A percentile compares a stretch with the other conserved stretches of the same genome.
These are phyloP conservation scores for Brienomyrus longianalis DNA, from an alignment of 2,113 vertebrate species.

Conservation along the genomic window DNA sequence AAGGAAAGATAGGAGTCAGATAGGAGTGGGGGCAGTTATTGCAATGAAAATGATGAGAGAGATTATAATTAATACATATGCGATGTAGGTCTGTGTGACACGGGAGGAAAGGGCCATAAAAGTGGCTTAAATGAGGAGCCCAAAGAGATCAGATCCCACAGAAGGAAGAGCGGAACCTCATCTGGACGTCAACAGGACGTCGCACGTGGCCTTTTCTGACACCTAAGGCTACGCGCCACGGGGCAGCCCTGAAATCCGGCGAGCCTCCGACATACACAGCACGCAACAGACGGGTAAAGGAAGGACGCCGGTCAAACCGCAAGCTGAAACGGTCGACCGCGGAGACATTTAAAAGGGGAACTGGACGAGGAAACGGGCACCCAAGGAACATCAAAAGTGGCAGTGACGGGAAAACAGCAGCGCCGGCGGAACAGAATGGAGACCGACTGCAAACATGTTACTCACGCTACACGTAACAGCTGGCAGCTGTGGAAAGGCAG, in stretches of 20 bases:
- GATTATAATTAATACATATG: not conserved
- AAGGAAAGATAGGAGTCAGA: not conserved
- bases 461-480: not conserved
- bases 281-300: not conserved
- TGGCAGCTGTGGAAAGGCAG: not conserved
- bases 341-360: not conserved
- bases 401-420: not conserved
- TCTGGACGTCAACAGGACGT: not conserved
- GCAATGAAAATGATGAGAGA: not conserved
- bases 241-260: not conserved
- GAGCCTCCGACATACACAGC: not conserved
- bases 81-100: not conserved
- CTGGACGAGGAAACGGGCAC: not conserved
- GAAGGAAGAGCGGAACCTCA: not conserved
- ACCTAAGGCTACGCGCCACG: not conserved
- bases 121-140: not conserved
- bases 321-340: not conserved
- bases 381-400: not conserved
- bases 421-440: not conserved
- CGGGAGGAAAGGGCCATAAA: not conserved
- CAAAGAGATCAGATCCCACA: not conserved
- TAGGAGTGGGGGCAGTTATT: not conserved
- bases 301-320: not conserved
- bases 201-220: not conserved
- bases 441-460: slow-evolving; percentile 3